Conservation (phyloP, 1,140 invertebrate genomes). For the Bombus breviceps region DNA sequence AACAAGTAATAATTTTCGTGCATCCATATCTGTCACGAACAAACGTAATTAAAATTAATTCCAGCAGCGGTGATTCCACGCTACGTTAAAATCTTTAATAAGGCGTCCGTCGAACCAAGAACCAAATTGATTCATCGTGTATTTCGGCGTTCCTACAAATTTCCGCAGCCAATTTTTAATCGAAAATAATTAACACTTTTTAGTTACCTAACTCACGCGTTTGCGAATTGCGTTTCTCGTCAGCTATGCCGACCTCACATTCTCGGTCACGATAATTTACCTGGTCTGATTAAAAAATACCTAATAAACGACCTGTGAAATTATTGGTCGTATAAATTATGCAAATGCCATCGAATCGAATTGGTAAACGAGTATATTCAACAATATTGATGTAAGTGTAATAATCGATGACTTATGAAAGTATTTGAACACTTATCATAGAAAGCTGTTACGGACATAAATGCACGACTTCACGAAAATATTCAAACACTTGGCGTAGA, state of each 20-base stretch:
- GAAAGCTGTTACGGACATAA: not conserved
- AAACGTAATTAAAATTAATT: conserved; percentile 19
- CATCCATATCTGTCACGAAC: not conserved
- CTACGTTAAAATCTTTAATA: not conserved
- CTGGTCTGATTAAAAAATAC: not conserved
- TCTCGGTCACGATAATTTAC: not conserved
- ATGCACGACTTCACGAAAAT: too few species aligned
- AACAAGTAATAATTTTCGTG: not conserved
- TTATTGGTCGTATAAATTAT: not conserved
- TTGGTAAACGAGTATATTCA: not conserved
- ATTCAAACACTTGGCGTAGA: too few species aligned
- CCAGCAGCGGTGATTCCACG: not conserved
- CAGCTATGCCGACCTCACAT: not conserved
- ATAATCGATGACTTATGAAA: not conserved
- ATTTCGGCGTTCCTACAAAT: not conserved
- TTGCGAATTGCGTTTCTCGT: not conserved
- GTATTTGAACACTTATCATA: not conserved
- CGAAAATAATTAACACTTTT: not conserved
- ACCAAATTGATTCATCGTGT: not conserved
- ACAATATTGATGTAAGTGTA: not conserved
- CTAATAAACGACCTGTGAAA: not conserved
- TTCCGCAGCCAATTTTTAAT: not conserved
- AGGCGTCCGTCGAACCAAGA: not conserved
- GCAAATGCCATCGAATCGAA: not conserved
- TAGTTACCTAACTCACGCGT: too few species aligned